A percentile compares a stretch with the other conserved stretches of the same genome.
phyloP scores from a whole-genome alignment of 2,797 vertebrate species.

The Anguilla pacifica region DNA sequence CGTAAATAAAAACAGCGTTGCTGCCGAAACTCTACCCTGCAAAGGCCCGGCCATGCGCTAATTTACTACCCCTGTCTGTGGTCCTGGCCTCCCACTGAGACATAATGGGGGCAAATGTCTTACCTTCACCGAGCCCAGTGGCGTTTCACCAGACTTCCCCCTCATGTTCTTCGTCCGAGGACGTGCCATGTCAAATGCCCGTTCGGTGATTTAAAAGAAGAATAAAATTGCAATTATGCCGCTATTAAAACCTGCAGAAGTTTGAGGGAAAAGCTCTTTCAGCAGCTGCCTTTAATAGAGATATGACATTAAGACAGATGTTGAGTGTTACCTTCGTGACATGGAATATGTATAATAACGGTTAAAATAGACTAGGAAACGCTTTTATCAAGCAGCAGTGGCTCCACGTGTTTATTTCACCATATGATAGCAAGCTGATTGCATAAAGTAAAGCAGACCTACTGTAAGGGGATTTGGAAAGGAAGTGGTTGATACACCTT shows the following conservation, averaged over 20 bases:
- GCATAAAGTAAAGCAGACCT: conserved; percentile 17
- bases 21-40: conserved; percentile 5
- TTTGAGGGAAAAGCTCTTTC: background rate
- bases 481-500: background rate
- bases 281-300: conserved; percentile 22
- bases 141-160: conserved; percentile 5
- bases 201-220: background rate
- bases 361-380: conserved; percentile 21
- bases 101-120: conserved; percentile 26
- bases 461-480: background rate
- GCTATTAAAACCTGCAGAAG: conserved; percentile 11
- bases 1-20: conserved; percentile 11
- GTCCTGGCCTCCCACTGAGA: conserved; percentile 22
- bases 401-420: conserved; percentile 17
- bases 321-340: conserved; percentile 12
- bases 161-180: background rate
- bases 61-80: conserved; percentile 26
- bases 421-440: background rate
- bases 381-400: conserved; percentile 6
- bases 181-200: conserved; percentile 22
- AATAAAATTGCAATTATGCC: conserved; percentile 28
- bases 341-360: conserved; percentile 25
- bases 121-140: conserved; percentile 8
- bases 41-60: conserved; percentile 9
- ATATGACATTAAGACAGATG: conserved; percentile 17